Evolutionary conservation across 2,888 invertebrate species (phyloP), one percentile per base, ranked within the genome.

Genomic region (Neoaliturus tenellus): DNA sequence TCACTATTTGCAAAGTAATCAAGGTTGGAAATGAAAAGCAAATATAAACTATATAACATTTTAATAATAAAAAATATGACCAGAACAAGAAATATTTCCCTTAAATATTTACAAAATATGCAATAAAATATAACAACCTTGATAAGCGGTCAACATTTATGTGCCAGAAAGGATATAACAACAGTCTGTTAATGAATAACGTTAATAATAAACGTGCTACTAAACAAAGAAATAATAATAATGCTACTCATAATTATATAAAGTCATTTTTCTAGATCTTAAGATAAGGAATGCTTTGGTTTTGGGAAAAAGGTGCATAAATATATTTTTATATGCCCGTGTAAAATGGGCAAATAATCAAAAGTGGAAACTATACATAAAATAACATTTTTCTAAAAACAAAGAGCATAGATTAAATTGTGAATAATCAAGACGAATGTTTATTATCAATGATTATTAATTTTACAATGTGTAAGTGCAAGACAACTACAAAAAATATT

Each of bases 31-130:
- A 44, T 44, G 17, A 44, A 44, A 44, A 44, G 17, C 8, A 12
- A 44, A 6, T 51, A 48, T 5, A 23, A 62, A 62, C 62, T 62
- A 28, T 62, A 31, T 62, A 62, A 62, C 62, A 62, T 25, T 62
- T 62, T 62, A 62, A 62, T 62, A 25, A 62, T 62, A 62, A 62
- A 62, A 62, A n/a, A n/a, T n/a, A 62, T 62, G 62, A 62, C 62
- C 62, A 62, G 62, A 62, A 62, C 62, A 62, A 62, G 62, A 62
- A 25, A 62, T 62, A 62, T 31, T n/a, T 62, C 62, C 62, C 62
- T 62, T 31, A 28, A 17, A 12, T 62, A 62, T 62, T 62, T 62
- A 62, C 62, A 62, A 14, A 62, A 62, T 28, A 62, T 62, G 62
- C 31, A 62, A 62, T 62, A 62, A 62, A 62, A 62, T 17, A 4